Percentiles rank a stretch among this genome's conserved stretches.
These are phyloP conservation scores for Dromaius novaehollandiae DNA, from an alignment of 2,113 vertebrate genomes.

Conservation along the genomic window DNA sequence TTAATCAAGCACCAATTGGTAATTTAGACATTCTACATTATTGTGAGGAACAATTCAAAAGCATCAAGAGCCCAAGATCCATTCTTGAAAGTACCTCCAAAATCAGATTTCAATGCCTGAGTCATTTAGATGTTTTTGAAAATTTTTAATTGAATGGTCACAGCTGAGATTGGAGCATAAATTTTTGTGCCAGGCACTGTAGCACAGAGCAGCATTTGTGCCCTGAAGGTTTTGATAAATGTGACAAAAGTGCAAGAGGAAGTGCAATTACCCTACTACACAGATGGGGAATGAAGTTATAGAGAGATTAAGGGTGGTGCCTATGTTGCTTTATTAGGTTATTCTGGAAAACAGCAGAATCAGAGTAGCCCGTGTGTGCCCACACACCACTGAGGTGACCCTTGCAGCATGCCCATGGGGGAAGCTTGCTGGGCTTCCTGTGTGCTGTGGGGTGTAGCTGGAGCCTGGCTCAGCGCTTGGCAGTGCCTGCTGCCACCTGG, in stretches of 20 bases:
- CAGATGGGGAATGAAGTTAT: background rate
- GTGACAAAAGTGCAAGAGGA: background rate
- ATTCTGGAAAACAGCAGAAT: background rate
- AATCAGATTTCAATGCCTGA: background rate
- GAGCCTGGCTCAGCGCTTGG: background rate
- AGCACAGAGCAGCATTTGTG: fast-evolving
- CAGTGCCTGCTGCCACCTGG: background rate
- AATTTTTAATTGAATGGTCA: constrained; percentile 5
- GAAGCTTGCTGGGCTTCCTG: background rate
- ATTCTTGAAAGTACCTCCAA: constrained; percentile 16
- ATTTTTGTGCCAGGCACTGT: background rate
- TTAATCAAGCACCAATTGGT: constrained; percentile 58
- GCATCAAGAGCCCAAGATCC: background rate
- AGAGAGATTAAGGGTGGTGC: background rate
- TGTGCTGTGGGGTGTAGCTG: background rate
- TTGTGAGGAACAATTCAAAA: constrained; percentile 37
- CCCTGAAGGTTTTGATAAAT: background rate
- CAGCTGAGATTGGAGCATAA: background rate
- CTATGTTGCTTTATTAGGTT: background rate
- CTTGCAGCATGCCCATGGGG: fast-evolving
- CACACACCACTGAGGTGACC: background rate
- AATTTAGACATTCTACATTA: constrained; percentile 51
- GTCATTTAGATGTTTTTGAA: constrained; percentile 1
- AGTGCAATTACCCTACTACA: background rate
- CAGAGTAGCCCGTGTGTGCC: background rate